Evolutionary conservation across 2,888 invertebrate species (phyloP).

Genomic region (Hirtodrosophila alboralis): DNA sequence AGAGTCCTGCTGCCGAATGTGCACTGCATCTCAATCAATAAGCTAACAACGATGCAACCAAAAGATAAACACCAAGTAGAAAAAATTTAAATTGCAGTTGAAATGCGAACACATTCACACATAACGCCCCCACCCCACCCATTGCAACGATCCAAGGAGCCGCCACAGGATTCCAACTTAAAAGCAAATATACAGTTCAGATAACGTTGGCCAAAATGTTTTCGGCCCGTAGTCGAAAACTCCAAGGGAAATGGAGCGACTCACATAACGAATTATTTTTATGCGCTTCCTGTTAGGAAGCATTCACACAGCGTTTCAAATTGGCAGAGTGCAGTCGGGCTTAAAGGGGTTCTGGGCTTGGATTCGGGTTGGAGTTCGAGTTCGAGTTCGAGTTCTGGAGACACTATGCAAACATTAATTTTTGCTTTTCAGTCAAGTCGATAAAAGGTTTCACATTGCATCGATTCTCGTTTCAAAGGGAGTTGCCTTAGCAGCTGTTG

Average conservation of each 20-base stretch:
- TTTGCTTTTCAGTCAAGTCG: conserved; percentile 50
- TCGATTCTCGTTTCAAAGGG: conserved; percentile 1
- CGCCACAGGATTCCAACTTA: conserved; percentile 5
- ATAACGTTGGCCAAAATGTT: conserved; percentile 12
- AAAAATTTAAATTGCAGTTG: conserved; percentile 55
- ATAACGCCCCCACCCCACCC: background rate
- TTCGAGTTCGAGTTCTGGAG: too few species aligned
- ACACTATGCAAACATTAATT: conserved; percentile 49
- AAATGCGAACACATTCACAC: conserved; percentile 36
- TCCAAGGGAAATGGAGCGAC: conserved; percentile 43
- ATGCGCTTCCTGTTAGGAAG: conserved; percentile 38
- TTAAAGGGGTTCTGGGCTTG: conserved; percentile 2
- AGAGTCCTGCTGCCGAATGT: background rate
- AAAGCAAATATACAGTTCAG: conserved; percentile 21
- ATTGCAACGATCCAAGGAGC: too few species aligned
- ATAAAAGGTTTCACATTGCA: conserved; percentile 51
- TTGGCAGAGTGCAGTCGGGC: conserved; percentile 57
- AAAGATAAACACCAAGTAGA: conserved; percentile 28
- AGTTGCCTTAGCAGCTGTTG: conserved; percentile 31
- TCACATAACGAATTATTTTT: conserved; percentile 66
- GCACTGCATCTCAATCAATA: conserved; percentile 31
- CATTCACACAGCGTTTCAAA: conserved; percentile 37
- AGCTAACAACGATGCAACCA: conserved; percentile 4
- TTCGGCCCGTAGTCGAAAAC: conserved; percentile 11
- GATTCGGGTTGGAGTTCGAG: too few species aligned